Evolutionary conservation across 2,113 vertebrate species (phyloP), one percentile per base, ranked within the genome.

Genomic region (Rana temporaria): DNA sequence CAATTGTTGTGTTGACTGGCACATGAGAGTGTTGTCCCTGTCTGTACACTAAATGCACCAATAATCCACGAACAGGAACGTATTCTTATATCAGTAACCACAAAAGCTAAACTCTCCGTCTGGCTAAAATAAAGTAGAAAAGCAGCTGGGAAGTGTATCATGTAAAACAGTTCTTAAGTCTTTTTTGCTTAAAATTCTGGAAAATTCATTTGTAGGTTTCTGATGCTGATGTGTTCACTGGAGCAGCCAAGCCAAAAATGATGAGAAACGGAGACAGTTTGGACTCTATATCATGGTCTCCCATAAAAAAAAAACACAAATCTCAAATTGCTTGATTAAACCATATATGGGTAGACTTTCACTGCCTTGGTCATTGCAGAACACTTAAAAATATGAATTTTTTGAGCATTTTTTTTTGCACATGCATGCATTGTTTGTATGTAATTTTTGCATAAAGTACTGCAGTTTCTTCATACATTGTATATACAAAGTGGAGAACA

Each of bases 1-100:
- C 48, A 74, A 82, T 82, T 66, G 80, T 82, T 66, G 5, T 56
- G 80, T 57, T 57, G 70, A 52, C 55, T 64, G 52, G 52, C 19
- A 11, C 53, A 63, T 32, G 57, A 65, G 70, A 62, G 56, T 75
- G 14, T 20, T 75, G 30, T 57, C 64, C 30, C 32, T 57, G 71
- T 52, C 80, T 67, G 60, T 30, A 82, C 42, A 75, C 52, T 57
- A 6, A 75, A 38, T 57, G 66, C 7, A 52, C 74, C 42, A 59
- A 59, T 16, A 65, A 26, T 20, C 38, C 7, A 34, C 34, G 14
- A 67, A 32, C 17, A 65, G 19, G 30, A 20, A 72, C 18, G 57
- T 32, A 65, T 30, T 30, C 26, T 30, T 30, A 30, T 30, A 30
- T 30, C 26, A 3, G 26, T 30, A 30, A 75, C 62, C 62, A 42